Percentiles rank a stretch among this genome's conserved stretches.
These are phyloP conservation scores for Cheirogaleus major DNA, from an alignment of 2,797 vertebrate genomes.

Conservation along the genomic window DNA sequence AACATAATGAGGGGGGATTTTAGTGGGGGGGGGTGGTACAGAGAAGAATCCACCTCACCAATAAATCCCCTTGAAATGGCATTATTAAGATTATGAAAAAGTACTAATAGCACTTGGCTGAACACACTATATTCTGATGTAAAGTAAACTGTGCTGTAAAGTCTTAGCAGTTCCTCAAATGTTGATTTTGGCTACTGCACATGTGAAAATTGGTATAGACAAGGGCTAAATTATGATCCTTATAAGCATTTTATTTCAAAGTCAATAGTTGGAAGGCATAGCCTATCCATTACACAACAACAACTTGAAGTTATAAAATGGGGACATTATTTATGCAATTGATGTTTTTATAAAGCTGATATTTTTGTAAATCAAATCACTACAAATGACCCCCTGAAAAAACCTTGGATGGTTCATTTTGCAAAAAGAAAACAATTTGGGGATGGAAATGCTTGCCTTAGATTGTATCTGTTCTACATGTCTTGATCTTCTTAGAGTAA, in stretches of 20 bases:
- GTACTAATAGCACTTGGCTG: neutral
- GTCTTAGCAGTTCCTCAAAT: neutral
- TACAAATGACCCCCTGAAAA: neutral
- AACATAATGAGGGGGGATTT: neutral
- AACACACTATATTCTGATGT: neutral
- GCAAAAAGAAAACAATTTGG: neutral
- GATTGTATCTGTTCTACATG: neutral
- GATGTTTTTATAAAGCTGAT: neutral
- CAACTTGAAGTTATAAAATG: neutral
- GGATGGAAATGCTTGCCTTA: neutral
- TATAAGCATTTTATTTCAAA: neutral
- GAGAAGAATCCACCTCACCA: neutral
- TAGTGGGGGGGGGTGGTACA: neutral
- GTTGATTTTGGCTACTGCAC: neutral
- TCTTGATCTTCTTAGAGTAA: neutral
- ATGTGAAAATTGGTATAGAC: constrained; percentile 15
- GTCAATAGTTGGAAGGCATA: neutral
- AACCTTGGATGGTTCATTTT: neutral
- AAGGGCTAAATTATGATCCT: neutral
- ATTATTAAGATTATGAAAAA: neutral
- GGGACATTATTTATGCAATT: neutral
- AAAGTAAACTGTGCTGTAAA: neutral
- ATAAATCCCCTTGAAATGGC: neutral
- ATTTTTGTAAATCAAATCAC: neutral
- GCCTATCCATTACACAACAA: neutral